Base-by-base conservation (phyloP, 1,140 invertebrate species). In the Drosophila subpulchrella region DNA sequence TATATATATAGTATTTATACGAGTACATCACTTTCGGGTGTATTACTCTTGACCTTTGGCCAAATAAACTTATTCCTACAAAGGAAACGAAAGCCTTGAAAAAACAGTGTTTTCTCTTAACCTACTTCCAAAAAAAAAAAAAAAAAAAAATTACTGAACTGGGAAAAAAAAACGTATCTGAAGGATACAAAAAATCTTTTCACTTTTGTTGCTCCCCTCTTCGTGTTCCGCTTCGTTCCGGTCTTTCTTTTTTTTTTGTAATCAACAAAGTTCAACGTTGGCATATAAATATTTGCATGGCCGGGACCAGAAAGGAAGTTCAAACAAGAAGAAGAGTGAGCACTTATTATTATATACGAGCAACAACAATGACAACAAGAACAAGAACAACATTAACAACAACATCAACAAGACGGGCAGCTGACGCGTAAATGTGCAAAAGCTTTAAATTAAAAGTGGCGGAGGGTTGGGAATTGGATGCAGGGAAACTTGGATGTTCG, bases 381-480 rank as follows among this genome's bases (percentile, higher is more conserved):
- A 32, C 73, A 54, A 42, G 44, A 51, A 34, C 39, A 58, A 38
- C 73, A 54, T 32, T 54, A 48, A 46, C 32, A 61, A 27, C 30
- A 55, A 48, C 27, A 51, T n/a, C 30, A 54, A 36, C 27, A 70
- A 57, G 62, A 42, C 65, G 70, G 78, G 41, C 57, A 75, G 61
- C 68, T 81, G 82, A 75, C 65, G 78, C 83, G 76, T 72, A 88
- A 88, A 88, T 83, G 85, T 80, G 83, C 76, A 68, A 88, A 81
- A 67, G 84, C 80, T 78, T 89, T 78, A 89, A 89, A 89, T 89
- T 88, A 88, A 72, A 82, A 34, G 34, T 32, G 51, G 30, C 7
- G 39, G 4, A 32, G 32, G 51, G 7, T 4, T 10, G n/a, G 20
- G 15, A 36, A 10, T 12, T 36, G 39, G 39, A 60, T 47, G 39